A percentile compares a stretch with the other conserved stretches of the same genome.
These are phyloP conservation scores for Patiria pectinifera DNA, from an alignment of 53 echinoderm and acorn worm species.

Conservation along the genomic window DNA sequence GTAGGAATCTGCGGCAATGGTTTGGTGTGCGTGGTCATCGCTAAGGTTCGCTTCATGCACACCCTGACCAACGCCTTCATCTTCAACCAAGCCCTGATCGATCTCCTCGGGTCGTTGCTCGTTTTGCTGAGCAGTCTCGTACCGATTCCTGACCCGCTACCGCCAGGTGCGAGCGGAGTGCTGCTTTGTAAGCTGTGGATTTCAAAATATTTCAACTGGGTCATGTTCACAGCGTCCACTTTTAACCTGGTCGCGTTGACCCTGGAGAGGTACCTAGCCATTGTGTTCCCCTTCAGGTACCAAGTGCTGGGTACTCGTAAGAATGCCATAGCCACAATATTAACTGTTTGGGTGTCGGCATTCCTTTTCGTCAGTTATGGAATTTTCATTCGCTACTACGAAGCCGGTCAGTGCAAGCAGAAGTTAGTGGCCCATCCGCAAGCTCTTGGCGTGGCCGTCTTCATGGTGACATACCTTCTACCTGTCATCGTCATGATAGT, in stretches of 20 bases:
- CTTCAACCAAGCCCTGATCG: conserved; percentile 86
- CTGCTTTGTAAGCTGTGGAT: conserved; percentile 71
- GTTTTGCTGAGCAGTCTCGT: neutral
- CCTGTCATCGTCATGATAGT: conserved; percentile 12
- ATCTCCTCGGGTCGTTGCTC: conserved; percentile 61
- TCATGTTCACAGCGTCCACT: conserved; percentile 57
- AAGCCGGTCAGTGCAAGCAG: conserved; percentile 16
- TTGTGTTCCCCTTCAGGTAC: conserved; percentile 57
- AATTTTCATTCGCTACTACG: neutral
- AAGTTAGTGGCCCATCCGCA: neutral
- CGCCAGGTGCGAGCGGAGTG: conserved; percentile 50
- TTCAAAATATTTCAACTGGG: conserved; percentile 44
- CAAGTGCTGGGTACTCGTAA: neutral
- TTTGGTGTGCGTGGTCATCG: conserved; percentile 81
- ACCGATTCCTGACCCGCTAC: conserved; percentile 5
- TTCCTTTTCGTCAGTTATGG: neutral
- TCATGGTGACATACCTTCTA: neutral
- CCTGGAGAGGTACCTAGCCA: conserved; percentile 71
- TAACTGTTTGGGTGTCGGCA: conserved; percentile 2
- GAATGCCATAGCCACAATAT: neutral
- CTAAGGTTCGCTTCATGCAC: conserved; percentile 67
- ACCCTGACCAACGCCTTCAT: conserved; percentile 88
- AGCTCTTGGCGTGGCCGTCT: neutral
- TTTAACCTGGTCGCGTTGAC: conserved; percentile 69
- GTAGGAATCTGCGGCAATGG: conserved; percentile 74